Percentiles rank a stretch among this genome's conserved stretches.
phyloP scores from a whole-genome alignment of 2,888 invertebrate genomes.

The Drosophila cracens region DNA sequence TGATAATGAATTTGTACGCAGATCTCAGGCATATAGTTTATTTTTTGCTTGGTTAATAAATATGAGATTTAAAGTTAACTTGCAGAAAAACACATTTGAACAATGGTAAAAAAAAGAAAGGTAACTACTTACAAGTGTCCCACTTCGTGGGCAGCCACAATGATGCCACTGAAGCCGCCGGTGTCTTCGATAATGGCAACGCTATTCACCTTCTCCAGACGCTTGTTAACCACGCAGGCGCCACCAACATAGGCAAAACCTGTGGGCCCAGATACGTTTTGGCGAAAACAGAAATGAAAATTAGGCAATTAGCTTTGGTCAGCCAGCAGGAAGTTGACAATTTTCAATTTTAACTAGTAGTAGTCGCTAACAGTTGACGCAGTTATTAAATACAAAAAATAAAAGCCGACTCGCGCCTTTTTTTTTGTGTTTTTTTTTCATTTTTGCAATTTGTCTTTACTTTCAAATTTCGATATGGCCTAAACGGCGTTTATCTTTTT shows the following conservation, averaged over 20 bases:
- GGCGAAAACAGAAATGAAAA: conserved; percentile 51
- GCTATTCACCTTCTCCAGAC: conserved; percentile 97
- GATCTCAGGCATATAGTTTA: not conserved
- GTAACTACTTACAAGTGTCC: conserved; percentile 95
- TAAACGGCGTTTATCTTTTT: conserved; percentile 53
- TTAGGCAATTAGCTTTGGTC: conserved; percentile 61
- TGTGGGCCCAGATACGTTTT: conserved; percentile 82
- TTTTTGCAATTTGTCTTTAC: conserved; percentile 54
- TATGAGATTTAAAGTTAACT: not conserved
- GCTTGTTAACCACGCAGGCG: conserved; percentile 97
- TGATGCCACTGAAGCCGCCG: conserved; percentile 97
- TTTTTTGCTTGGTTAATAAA: not conserved
- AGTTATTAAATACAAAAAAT: conserved; percentile 54
- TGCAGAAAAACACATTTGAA: not conserved
- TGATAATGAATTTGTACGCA: conserved; percentile 17
- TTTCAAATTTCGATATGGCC: conserved; percentile 57
- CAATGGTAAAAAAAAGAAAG: no score
- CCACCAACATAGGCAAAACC: conserved; percentile 98
- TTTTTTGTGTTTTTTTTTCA: not conserved
- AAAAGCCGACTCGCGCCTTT: conserved; percentile 27
- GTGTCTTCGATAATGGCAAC: conserved; percentile 98
- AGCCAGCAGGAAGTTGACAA: conserved; percentile 74
- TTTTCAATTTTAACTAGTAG: conserved; percentile 46
- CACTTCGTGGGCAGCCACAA: conserved; percentile 98
- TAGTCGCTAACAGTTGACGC: conserved; percentile 46